Evolutionary conservation across 2,888 invertebrate species (phyloP).

Genomic region (Diarsia brunnea): DNA sequence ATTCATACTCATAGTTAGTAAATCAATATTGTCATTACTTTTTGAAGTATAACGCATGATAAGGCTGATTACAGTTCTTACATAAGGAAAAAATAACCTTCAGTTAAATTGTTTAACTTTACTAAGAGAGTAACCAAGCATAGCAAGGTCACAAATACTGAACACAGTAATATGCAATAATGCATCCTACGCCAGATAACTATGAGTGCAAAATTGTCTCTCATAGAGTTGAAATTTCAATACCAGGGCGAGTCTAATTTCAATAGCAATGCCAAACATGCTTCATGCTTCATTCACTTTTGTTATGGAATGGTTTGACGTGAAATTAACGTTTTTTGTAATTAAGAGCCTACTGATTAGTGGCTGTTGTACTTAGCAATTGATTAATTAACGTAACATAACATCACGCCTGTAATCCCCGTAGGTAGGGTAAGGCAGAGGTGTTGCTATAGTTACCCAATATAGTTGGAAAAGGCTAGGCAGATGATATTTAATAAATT

Average conservation of each 20-base stretch:
- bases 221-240: slow-evolving; percentile 19
- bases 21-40: neutral
- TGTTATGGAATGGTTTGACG: slow-evolving; percentile 18
- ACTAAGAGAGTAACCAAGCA: slow-evolving; percentile 25
- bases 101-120: slow-evolving; percentile 21
- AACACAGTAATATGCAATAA: neutral
- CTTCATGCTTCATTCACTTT: slow-evolving; percentile 40
- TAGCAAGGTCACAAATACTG: slow-evolving; percentile 37
- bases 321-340: slow-evolving; percentile 29
- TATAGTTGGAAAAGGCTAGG: neutral
- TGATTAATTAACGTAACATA: neutral
- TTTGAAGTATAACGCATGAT: neutral
- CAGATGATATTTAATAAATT: neutral
- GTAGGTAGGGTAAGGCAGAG: no score
- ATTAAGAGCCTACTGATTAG: slow-evolving; percentile 10
- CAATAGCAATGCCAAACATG: slow-evolving; percentile 30
- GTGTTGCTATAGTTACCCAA: no score
- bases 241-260: slow-evolving; percentile 15
- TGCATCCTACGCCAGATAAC: neutral
- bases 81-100: slow-evolving; percentile 30
- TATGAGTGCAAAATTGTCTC: slow-evolving; percentile 14
- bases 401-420: no score
- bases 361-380: neutral
- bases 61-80: neutral
- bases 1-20: no score